Percentiles rank a stretch among this genome's conserved stretches.
Conservation (phyloP, 2,113 vertebrate genomes). For the Brachyistius frenatus region DNA sequence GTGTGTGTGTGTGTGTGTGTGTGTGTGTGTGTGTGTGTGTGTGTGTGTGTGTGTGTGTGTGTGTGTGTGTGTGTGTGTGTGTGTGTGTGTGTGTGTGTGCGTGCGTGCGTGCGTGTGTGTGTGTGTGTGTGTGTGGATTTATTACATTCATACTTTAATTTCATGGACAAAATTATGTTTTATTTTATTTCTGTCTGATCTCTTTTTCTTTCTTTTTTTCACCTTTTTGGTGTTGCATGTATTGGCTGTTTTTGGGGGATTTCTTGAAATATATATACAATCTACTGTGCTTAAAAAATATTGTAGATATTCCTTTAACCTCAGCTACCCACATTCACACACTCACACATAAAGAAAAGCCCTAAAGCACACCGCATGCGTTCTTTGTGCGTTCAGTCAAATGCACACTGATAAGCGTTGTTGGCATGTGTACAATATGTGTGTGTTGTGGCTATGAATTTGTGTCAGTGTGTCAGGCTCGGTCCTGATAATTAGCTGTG, state of each 20-base stretch:
- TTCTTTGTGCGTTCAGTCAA: not conserved
- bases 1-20: too few species aligned
- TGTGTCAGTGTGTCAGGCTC: slow-evolving; percentile 68
- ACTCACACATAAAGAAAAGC: not conserved
- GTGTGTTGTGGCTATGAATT: slow-evolving; percentile 18
- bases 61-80: not conserved
- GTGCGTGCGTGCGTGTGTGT: too few species aligned
- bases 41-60: too few species aligned
- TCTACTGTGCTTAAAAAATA: too few species aligned
- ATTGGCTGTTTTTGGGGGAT: not conserved
- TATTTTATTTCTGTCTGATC: not conserved
- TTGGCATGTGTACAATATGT: not conserved
- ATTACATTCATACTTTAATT: not conserved
- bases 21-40: too few species aligned
- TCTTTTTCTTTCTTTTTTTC: too few species aligned
- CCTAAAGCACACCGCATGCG: slow-evolving; percentile 6
- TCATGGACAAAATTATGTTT: not conserved
- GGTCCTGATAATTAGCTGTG: slow-evolving; percentile 49
- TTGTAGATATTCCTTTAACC: too few species aligned
- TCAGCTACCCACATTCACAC: not conserved
- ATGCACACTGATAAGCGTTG: not conserved
- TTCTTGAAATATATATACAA: too few species aligned
- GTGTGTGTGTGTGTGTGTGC: too few species aligned
- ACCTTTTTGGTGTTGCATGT: not conserved
- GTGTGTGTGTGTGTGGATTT: too few species aligned